phyloP scores from a whole-genome alignment of 2,113 vertebrate species.

The Actinemys pallida region DNA sequence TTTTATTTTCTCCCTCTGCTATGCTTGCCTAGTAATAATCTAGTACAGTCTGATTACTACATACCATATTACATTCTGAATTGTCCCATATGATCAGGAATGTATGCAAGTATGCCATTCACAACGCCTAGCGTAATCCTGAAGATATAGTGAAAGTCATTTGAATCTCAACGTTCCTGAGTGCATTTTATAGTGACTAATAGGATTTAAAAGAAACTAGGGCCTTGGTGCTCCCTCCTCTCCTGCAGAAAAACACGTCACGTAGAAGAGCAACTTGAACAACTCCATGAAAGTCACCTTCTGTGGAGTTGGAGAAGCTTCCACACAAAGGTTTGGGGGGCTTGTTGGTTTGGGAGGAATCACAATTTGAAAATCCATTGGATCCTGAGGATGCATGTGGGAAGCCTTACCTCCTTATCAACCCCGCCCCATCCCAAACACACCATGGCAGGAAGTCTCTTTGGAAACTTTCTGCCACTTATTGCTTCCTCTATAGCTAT shows the following conservation, averaged over 20 bases:
- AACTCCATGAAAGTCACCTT: too few relatives aligned
- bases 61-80: background rate
- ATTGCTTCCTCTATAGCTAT: background rate
- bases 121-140: background rate
- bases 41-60: too few relatives aligned
- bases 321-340: too few relatives aligned
- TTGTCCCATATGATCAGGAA: background rate
- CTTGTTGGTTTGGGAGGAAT: background rate
- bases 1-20: too few relatives aligned
- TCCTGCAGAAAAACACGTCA: background rate
- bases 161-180: background rate
- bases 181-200: background rate
- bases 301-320: background rate
- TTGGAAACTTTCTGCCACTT: background rate
- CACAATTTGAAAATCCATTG: background rate
- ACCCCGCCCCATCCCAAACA: too few relatives aligned
- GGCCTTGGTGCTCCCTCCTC: background rate
- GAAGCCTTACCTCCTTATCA: background rate
- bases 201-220: background rate
- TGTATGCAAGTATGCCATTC: background rate
- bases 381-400: background rate
- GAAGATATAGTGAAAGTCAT: background rate
- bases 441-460: background rate
- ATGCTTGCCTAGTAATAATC: too few relatives aligned
- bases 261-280: too few relatives aligned